Evolutionary conservation across 2,797 vertebrate species (phyloP), one percentile per base, ranked within the genome.

Genomic region (Sarcophilus harrisii): DNA sequence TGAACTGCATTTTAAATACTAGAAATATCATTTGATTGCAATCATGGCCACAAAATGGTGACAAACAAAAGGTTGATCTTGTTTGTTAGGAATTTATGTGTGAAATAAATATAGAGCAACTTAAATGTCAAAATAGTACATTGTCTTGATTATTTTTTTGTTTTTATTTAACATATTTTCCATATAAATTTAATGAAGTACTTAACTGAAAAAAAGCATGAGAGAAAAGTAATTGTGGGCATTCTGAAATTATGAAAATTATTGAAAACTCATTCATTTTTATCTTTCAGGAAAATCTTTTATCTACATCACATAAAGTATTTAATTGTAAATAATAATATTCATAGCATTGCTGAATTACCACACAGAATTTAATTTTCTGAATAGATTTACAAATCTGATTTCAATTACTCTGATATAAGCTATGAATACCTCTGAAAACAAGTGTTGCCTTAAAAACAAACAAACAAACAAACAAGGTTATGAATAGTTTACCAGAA

Each of bases 321-420:
- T 4, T 92, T 89, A 95, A 95, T 10, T 58, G 93, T 29, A 98
- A 97, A 97, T 58, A 62, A 60, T 45, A 93, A 12, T 92, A 91
- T 49, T 93, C 95, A 5, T 96, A 58, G 12, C 55, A 95, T 58
- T 92, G 60, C 30, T 96, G 11, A 97, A 96, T 95, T 93, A 95
- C 24, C 96, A 81, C 45, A 91, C 55, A 93, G 4, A 94, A 93
- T 91, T 94, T 89, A 95, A 96, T n/a, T 96, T 96, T 95, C 89
- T 96, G 18, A 57, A 94, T 2, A 91, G 54, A 0, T 94, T 96
- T 92, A 81, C 27, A 96, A 96, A 55, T 38, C 92, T 58, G 66
- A 96, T 91, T 95, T 96, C 66, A 95, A 93, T 27, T 95, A 16
- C 32, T 95, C 94, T 95, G 32, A 95, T 13, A 58, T 38, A 11